phyloP scores from a whole-genome alignment of 1,140 invertebrate species.

The Bemisia tabaci region DNA sequence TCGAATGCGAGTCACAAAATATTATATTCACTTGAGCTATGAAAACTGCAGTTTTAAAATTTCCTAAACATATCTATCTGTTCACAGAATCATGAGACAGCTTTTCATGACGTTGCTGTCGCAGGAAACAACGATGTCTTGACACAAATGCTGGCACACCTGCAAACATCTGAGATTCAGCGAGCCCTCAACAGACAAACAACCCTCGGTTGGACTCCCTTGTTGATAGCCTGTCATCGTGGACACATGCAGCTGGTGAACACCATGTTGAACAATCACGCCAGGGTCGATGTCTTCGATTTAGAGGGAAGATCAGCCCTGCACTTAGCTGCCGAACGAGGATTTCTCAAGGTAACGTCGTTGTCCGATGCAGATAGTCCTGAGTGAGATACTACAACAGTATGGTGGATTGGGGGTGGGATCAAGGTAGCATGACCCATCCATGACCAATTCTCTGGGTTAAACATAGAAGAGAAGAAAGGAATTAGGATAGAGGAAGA shows the following conservation, averaged over 20 bases:
- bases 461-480: no score
- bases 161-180: conserved; percentile 74
- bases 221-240: conserved; percentile 76
- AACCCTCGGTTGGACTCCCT: conserved; percentile 83
- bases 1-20: background rate
- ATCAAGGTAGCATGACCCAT: no score
- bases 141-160: conserved; percentile 80
- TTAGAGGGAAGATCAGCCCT: conserved; percentile 87
- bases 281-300: conserved; percentile 97
- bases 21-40: background rate
- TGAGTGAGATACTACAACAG: no score
- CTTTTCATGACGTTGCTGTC: conserved; percentile 86
- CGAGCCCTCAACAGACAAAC: conserved; percentile 88
- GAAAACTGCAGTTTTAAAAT: background rate
- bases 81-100: conserved; percentile 81
- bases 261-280: conserved; percentile 76
- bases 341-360: conserved; percentile 66
- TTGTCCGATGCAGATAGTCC: background rate
- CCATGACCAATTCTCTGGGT: no score
- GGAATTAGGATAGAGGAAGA: no score
- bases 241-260: conserved; percentile 39
- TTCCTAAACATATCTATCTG: no score
- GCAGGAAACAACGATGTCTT: conserved; percentile 92
- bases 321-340: conserved; percentile 88
- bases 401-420: no score